Conservation (phyloP, 1,140 invertebrate species). For the Hypsibius dujardini region DNA sequence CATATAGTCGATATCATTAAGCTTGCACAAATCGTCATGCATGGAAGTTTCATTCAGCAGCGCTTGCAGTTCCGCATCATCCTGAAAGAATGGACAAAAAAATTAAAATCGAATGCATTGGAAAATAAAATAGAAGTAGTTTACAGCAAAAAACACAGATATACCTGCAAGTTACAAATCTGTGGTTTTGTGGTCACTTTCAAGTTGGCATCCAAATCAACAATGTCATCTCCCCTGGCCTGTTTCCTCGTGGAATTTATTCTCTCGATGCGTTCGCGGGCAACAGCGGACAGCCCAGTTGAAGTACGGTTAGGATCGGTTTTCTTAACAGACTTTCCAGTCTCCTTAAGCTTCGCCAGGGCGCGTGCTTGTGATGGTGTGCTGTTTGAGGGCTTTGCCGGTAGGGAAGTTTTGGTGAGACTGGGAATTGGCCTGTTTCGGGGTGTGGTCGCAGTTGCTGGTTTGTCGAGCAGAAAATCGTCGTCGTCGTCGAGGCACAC, state of each 20-base stretch:
- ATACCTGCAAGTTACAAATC: too few species aligned
- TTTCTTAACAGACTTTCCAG: neutral
- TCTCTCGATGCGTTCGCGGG: neutral
- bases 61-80: constrained; percentile 1
- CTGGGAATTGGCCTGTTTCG: too few species aligned
- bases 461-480: too few species aligned
- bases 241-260: neutral
- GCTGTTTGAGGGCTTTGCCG: too few species aligned
- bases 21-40: constrained; percentile 7
- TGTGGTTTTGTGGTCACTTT: too few species aligned
- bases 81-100: neutral
- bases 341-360: neutral
- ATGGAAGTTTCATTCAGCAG: neutral
- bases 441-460: too few species aligned
- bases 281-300: neutral
- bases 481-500: too few species aligned
- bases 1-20: neutral
- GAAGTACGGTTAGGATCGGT: neutral
- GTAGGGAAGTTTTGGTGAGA: too few species aligned
- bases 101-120: too few species aligned
- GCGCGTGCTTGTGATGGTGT: neutral
- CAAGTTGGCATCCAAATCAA: too few species aligned
- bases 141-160: too few species aligned
- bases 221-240: neutral
- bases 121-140: too few species aligned